These are phyloP conservation scores for Hystrix cristata DNA, from an alignment of 2,113 vertebrate genomes.

Conservation along the genomic window DNA sequence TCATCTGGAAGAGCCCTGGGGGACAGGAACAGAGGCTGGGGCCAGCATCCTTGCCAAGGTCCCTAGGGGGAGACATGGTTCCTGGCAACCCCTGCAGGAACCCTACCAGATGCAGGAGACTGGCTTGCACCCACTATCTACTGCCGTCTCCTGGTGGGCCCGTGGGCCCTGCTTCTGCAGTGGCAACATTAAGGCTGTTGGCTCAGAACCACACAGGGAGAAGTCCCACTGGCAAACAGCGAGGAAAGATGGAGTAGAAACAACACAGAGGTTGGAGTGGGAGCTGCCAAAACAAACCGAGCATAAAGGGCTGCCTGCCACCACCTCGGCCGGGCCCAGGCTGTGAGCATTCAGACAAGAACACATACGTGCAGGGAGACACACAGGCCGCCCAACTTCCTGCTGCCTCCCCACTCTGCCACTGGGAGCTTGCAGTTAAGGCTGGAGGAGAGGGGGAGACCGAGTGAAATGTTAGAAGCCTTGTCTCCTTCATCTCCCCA, in stretches of 20 bases:
- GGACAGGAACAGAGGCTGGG: background rate
- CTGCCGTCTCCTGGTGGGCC: background rate
- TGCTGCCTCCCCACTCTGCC: background rate
- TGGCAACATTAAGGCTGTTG: background rate
- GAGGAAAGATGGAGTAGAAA: constrained; percentile 68
- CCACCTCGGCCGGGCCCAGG: constrained; percentile 65
- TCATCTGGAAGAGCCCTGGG: background rate
- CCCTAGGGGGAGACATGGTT: background rate
- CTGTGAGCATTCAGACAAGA: constrained; percentile 54
- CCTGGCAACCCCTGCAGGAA: fast-evolving
- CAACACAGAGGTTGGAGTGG: constrained; percentile 49
- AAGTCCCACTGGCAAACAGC: constrained; percentile 35
- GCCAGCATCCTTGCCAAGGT: background rate
- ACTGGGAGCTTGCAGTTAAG: background rate
- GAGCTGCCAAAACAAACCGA: constrained; percentile 79
- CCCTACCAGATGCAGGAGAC: background rate
- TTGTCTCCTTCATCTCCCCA: background rate
- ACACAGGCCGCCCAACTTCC: constrained; percentile 55
- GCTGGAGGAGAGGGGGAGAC: background rate
- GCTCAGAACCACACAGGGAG: background rate
- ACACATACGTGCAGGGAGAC: constrained; percentile 77
- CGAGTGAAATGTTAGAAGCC: background rate
- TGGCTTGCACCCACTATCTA: fast-evolving
- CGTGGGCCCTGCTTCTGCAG: background rate
- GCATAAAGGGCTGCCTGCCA: constrained; percentile 63